Conservation (phyloP, 2,113 vertebrate species). For the Paracyprichromis sp. region DNA sequence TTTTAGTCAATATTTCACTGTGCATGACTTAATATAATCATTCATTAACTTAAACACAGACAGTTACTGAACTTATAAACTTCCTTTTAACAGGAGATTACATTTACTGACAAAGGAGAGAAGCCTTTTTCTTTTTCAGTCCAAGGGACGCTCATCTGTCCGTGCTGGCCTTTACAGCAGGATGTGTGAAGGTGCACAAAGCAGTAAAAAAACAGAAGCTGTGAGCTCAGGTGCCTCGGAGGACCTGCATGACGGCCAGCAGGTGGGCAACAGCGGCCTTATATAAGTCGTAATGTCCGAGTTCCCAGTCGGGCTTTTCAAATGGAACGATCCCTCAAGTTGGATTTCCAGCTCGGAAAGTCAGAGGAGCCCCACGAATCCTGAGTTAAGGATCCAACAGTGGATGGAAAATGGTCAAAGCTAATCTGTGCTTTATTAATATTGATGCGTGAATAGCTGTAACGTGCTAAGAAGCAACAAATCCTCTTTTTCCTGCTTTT, state of each 20-base stretch:
- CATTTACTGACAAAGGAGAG: not conserved
- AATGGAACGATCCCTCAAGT: not conserved
- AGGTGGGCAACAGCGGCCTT: not conserved
- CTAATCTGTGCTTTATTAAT: not conserved
- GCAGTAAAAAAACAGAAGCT: rapidly evolving
- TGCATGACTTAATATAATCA: not conserved
- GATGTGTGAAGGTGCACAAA: not conserved
- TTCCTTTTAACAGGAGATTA: not conserved
- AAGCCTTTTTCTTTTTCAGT: not conserved
- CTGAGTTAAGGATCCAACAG: not conserved
- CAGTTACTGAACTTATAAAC: not conserved
- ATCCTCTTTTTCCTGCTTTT: not conserved
- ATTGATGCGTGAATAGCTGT: not conserved
- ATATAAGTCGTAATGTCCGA: rapidly evolving
- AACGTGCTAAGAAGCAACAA: not conserved
- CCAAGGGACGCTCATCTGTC: rapidly evolving
- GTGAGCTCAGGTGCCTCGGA: not conserved
- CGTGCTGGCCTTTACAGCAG: rapidly evolving
- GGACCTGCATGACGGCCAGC: not conserved
- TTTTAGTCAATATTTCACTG: not conserved
- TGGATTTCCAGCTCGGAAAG: not conserved
- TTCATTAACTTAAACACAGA: not conserved
- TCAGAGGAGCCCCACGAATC: not conserved
- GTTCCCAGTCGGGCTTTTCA: not conserved
- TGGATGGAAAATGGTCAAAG: not conserved